phyloP scores from a whole-genome alignment of 2,113 vertebrate species.

The Euleptes europaea region DNA sequence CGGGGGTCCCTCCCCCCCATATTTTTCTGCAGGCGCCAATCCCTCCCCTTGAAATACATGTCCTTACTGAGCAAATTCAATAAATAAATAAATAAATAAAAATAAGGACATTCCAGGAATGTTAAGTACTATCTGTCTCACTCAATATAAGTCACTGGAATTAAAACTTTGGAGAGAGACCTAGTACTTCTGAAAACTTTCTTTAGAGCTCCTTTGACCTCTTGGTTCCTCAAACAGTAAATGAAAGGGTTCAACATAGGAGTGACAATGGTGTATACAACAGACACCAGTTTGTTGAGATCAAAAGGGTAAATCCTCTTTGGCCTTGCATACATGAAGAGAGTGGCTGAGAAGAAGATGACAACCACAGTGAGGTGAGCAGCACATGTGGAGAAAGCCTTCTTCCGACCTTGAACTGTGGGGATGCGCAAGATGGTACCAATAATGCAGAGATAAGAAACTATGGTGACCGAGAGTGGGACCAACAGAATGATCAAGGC shows the following conservation, averaged over 20 bases:
- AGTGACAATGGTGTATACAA: slow-evolving; percentile 52
- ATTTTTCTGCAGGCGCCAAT: no score
- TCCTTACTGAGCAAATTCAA: neutral
- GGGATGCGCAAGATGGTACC: slow-evolving; percentile 27
- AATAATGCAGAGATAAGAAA: slow-evolving; percentile 55
- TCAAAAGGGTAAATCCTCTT: slow-evolving; percentile 38
- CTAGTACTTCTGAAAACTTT: slow-evolving; percentile 9
- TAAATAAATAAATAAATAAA: no score
- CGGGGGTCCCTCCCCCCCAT: no score
- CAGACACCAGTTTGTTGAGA: slow-evolving; percentile 44
- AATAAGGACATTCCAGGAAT: neutral
- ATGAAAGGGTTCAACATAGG: slow-evolving; percentile 55
- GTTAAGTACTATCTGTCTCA: neutral
- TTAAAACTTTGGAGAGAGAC: neutral
- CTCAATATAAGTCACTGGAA: neutral
- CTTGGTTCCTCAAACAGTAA: slow-evolving; percentile 61
- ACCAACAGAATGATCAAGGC: slow-evolving; percentile 46
- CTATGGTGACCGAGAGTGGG: neutral
- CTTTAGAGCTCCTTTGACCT: slow-evolving; percentile 46
- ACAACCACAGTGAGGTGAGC: slow-evolving; percentile 60
- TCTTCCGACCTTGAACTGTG: neutral
- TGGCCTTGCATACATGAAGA: slow-evolving; percentile 61
- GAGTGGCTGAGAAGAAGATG: slow-evolving; percentile 58
- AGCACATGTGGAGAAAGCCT: slow-evolving; percentile 64
- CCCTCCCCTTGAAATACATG: no score